Conservation (phyloP, 2,113 vertebrate genomes). For the Ictalurus furcatus region DNA sequence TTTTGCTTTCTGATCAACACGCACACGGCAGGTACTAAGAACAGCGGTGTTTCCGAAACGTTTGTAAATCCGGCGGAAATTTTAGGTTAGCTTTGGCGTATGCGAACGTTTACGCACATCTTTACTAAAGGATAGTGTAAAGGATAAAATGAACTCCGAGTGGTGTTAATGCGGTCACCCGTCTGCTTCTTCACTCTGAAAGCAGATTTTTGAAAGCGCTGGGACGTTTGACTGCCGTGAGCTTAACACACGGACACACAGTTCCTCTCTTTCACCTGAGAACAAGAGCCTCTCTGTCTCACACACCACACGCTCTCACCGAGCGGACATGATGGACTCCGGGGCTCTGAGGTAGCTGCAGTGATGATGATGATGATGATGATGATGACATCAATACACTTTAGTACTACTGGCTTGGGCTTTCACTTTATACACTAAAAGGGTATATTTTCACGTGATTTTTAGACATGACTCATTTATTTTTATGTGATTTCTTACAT, state of each 20-base stretch:
- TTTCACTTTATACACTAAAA: not conserved
- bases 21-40: not conserved
- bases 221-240: not conserved
- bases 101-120: not conserved
- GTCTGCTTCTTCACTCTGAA: constrained; percentile 27
- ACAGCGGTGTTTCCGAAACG: not conserved
- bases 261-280: constrained; percentile 10
- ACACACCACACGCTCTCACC: not conserved
- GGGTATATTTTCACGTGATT: not conserved
- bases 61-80: not conserved
- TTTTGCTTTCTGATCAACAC: not conserved
- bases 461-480: not conserved
- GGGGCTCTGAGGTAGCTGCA: constrained; percentile 9
- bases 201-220: constrained; percentile 15
- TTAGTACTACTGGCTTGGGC: no score
- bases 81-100: not conserved
- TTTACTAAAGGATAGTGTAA: not conserved
- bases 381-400: constrained; percentile 16
- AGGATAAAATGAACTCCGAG: not conserved
- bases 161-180: not conserved
- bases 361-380: constrained; percentile 4
- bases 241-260: constrained; percentile 1
- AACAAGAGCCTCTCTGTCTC: constrained; percentile 40
- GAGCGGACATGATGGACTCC: not conserved
- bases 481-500: not conserved